phyloP scores from a whole-genome alignment of 2,113 vertebrate species.

The Oceanodroma tethys region DNA sequence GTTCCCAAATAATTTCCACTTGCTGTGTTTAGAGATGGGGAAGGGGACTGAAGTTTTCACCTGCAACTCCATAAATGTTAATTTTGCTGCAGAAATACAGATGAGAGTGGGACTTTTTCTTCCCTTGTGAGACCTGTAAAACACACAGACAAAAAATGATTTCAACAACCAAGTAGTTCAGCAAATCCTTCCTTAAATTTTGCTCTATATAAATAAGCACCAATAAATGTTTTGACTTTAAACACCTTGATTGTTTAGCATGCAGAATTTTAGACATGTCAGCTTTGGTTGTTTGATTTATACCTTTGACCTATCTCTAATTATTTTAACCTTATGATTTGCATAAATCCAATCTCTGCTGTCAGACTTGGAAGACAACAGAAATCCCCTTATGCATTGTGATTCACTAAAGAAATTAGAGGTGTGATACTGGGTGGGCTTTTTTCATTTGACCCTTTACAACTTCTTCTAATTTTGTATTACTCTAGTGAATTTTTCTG shows the following conservation, averaged over 20 bases:
- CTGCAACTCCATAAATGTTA: neutral
- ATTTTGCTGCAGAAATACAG: neutral
- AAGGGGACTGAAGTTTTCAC: neutral
- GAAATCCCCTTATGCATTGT: conserved; percentile 36
- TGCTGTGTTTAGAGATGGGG: neutral
- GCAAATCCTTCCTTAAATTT: neutral
- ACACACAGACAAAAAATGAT: neutral
- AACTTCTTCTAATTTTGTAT: conserved; percentile 32
- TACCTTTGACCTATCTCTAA: conserved; percentile 66
- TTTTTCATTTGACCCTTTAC: conserved; percentile 41
- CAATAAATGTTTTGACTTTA: neutral
- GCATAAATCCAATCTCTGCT: conserved; percentile 69
- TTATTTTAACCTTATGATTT: conserved; percentile 71
- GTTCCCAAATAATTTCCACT: neutral
- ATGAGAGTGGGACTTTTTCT: neutral
- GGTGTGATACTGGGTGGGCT: conserved; percentile 8
- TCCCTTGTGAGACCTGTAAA: neutral
- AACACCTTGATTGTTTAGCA: conserved; percentile 31
- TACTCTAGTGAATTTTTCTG: conserved; percentile 7
- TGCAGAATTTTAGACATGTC: conserved; percentile 53
- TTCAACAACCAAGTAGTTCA: neutral
- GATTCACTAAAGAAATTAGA: conserved; percentile 52
- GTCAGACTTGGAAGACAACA: conserved; percentile 50
- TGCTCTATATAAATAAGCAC: neutral
- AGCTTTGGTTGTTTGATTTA: conserved; percentile 59